A percentile compares a stretch with the other conserved stretches of the same genome.
Conservation (phyloP, 53 echinoderm and acorn worm genomes). For the Paracentrotus lividus region DNA sequence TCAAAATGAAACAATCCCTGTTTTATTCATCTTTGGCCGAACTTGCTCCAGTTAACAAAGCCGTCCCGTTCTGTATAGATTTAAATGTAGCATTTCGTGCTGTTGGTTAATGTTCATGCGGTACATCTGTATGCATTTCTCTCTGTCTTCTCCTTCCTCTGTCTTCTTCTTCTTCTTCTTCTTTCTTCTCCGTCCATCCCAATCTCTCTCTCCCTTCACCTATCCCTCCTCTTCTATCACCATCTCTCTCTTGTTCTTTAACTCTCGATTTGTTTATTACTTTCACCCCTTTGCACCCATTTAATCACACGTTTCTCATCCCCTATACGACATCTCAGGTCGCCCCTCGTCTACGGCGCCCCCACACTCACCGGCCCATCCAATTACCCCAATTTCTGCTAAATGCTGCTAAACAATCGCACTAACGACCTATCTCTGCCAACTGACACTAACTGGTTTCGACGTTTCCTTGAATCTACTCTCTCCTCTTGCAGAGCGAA, state of each 20-base stretch:
- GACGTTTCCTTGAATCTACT: not conserved
- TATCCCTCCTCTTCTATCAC: not conserved
- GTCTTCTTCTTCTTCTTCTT: not conserved
- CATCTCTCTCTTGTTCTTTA: not conserved
- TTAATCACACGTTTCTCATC: not conserved
- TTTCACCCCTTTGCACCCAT: not conserved
- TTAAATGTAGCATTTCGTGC: no score
- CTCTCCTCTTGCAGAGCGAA: not conserved
- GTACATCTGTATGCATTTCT: not conserved
- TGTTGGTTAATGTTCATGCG: no score
- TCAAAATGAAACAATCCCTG: no score
- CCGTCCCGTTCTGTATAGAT: no score
- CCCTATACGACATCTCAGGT: not conserved
- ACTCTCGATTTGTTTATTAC: not conserved
- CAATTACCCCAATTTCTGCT: constrained; percentile 3
- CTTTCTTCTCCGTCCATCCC: not conserved
- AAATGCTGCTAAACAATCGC: constrained; percentile 32
- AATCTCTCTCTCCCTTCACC: not conserved
- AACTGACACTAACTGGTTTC: constrained; percentile 31
- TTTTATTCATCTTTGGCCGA: no score
- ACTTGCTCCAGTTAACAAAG: no score
- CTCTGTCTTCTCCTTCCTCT: not conserved
- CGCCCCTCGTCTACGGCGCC: not conserved
- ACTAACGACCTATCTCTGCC: constrained; percentile 15
- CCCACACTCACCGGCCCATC: not conserved